Evolutionary conservation across 2,888 invertebrate species (phyloP).

Genomic region (Pelosia muscerda): DNA sequence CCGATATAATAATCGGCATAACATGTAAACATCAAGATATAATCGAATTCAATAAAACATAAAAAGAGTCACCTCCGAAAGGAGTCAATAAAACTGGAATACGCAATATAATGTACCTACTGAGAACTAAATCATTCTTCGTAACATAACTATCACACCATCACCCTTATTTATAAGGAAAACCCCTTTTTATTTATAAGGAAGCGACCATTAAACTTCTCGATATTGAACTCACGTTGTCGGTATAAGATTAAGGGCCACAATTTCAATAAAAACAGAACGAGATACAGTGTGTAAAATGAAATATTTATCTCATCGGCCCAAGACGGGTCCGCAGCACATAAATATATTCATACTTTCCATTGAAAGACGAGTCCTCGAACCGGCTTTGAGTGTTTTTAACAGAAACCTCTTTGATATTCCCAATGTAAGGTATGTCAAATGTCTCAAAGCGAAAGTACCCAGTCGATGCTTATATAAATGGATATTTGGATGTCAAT

Average conservation of each 20-base stretch:
- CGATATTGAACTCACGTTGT: slow-evolving; percentile 37
- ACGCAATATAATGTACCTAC: slow-evolving; percentile 5
- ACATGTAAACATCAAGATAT: neutral
- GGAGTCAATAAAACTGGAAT: neutral
- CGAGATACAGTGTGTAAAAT: slow-evolving; percentile 72
- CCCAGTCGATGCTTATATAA: slow-evolving; percentile 39
- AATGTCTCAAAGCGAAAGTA: slow-evolving; percentile 56
- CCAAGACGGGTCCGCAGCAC: slow-evolving; percentile 58
- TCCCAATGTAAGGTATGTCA: slow-evolving; percentile 56
- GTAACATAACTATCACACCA: slow-evolving; percentile 8
- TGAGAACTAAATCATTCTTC: slow-evolving; percentile 10
- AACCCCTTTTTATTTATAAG: slow-evolving; percentile 14
- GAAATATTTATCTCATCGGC: slow-evolving; percentile 73
- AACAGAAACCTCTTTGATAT: slow-evolving; percentile 72
- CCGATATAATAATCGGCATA: neutral
- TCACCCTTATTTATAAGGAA: slow-evolving; percentile 11
- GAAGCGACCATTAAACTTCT: slow-evolving; percentile 18
- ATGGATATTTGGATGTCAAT: slow-evolving; percentile 19
- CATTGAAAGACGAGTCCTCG: slow-evolving; percentile 73
- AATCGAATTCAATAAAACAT: slow-evolving; percentile 1
- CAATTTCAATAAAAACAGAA: slow-evolving; percentile 76
- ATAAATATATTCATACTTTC: slow-evolving; percentile 78
- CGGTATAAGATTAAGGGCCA: slow-evolving; percentile 60
- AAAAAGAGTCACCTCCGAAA: neutral
- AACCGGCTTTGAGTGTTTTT: slow-evolving; percentile 72